Evolutionary conservation across 2,888 invertebrate species (phyloP), one percentile per base, ranked within the genome.

Genomic region (Idaea straminata): DNA sequence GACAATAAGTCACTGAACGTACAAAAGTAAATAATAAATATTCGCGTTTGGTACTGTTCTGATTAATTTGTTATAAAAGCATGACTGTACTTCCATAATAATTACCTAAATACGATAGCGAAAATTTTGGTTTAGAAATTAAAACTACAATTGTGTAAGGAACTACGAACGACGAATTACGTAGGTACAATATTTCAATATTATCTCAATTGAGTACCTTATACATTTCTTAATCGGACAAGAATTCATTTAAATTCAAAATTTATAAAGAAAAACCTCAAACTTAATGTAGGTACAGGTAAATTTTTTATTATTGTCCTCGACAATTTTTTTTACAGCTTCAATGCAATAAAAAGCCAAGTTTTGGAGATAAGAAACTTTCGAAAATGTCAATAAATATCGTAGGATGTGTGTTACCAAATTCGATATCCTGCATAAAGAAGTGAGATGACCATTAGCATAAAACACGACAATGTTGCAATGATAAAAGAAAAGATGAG

Each of bases 401-500:
- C 61, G 64, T 63, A 61, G 66, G 65, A 65, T 64, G 47, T 13
- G 47, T 47, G 63, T 57, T 57, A 35, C 15, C 65, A 16, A 61
- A 62, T 58, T 61, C 15, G 64, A 61, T 62, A 64, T 64, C 60
- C 36, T 35, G 59, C 25, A 13, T 59, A 59, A 59, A 59, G 25
- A 16, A 7, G 25, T 25, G 13, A 59, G 59, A 59, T 59, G 59
- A 25, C 59, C 5, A 47, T 47, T 47, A 47, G 38, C 58, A 61
- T 66, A 64, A 64, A 66, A 64, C 61, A 57, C 62, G 62, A 60
- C 38, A 63, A 58, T 62, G 16, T 66, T 66, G 62, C 64, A 66
- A 47, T 13, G 10, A 7, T 47, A 47, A 13, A 25, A 25, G 25
- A 25, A 3, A 25, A 25, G 25, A 25, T 25, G 25, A 25, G 25